Evolutionary conservation across 1,140 invertebrate genomes (phyloP).

Genomic region (Copidosoma floridanum): DNA sequence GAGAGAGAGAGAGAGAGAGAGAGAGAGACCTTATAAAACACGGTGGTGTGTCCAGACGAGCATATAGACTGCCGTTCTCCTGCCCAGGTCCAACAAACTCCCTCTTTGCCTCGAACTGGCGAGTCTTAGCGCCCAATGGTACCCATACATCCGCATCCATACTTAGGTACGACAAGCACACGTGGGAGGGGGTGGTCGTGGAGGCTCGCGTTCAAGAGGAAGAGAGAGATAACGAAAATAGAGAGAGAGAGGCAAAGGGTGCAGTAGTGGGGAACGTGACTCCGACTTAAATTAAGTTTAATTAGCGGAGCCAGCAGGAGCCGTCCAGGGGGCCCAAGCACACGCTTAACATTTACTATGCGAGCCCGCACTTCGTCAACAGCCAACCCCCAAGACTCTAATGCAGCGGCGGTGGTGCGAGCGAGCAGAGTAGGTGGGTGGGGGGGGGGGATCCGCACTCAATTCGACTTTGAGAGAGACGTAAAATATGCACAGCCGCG

Average conservation of each 20-base stretch:
- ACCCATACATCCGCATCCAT: no score
- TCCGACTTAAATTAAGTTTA: slow-evolving; percentile 34
- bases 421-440: background rate
- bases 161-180: no score
- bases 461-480: slow-evolving; percentile 21
- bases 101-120: no score
- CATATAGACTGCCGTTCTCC: no score
- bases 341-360: slow-evolving; percentile 27
- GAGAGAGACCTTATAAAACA: no score
- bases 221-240: background rate
- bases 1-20: no score
- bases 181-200: no score
- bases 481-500: slow-evolving; percentile 22
- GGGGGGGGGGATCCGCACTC: background rate
- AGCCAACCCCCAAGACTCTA: slow-evolving; percentile 22
- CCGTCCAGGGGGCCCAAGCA: background rate
- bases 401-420: background rate
- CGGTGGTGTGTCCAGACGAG: no score
- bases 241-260: background rate
- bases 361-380: slow-evolving; percentile 29
- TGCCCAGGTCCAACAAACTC: no score
- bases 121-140: no score
- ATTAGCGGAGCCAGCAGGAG: slow-evolving; percentile 19
- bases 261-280: slow-evolving; percentile 28
- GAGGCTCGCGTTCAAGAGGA: background rate